phyloP scores from a whole-genome alignment of 1,140 invertebrate genomes.

The Babylonia areolata region DNA sequence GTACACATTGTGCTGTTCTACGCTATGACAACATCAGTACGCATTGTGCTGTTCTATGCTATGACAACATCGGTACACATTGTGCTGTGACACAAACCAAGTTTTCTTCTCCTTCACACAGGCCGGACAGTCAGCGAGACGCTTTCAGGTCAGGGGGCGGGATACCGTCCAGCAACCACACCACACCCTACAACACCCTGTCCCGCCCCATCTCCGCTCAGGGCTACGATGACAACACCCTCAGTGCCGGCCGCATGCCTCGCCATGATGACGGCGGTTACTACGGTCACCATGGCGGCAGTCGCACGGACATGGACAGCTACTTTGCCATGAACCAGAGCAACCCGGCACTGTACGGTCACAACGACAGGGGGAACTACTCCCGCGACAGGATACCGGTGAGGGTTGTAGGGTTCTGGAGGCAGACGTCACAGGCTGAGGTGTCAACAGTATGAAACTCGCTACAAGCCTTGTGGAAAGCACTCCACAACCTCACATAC shows the following conservation, averaged over 20 bases:
- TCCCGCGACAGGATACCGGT: conserved; percentile 38
- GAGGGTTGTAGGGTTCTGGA: no score
- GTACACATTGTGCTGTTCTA: no score
- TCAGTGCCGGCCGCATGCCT: conserved; percentile 58
- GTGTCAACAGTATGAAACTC: no score
- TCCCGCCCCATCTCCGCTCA: conserved; percentile 66
- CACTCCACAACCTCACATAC: no score
- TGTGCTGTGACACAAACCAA: no score
- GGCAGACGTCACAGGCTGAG: no score
- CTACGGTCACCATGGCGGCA: conserved; percentile 46
- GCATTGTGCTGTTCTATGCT: no score
- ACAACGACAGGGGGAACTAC: conserved; percentile 33
- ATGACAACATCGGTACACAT: no score
- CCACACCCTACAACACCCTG: conserved; percentile 66
- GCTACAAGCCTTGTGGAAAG: no score
- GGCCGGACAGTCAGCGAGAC: not conserved
- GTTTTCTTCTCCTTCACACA: not conserved
- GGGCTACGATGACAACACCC: conserved; percentile 71
- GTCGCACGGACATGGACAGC: conserved; percentile 44
- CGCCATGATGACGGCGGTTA: not conserved
- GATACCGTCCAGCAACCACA: conserved; percentile 48
- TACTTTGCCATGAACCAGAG: conserved; percentile 51
- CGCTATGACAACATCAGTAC: no score
- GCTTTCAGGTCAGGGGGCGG: not conserved
- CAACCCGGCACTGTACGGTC: conserved; percentile 45